Conservation (phyloP, 92 coral and sea anemone genomes). For the Nematostella vectensis region DNA sequence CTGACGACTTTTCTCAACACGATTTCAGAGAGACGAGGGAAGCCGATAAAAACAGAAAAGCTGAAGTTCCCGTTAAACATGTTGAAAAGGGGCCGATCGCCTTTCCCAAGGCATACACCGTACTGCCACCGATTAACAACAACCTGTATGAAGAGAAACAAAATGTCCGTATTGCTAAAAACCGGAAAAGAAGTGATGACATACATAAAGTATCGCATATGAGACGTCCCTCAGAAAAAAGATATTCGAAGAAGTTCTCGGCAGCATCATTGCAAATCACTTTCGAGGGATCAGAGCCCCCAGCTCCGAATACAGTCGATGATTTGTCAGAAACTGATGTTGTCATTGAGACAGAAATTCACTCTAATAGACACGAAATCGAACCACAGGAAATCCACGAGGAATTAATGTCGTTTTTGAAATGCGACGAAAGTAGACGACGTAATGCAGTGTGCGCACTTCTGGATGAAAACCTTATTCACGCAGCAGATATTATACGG, state of each 20-base stretch:
- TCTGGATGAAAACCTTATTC: conserved; percentile 41
- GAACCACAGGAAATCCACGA: conserved; percentile 26
- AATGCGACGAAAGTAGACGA: conserved; percentile 25
- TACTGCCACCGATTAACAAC: neutral
- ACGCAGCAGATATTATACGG: conserved; percentile 61
- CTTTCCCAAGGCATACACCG: neutral
- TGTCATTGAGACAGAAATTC: neutral
- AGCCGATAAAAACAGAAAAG: neutral
- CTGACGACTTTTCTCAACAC: neutral
- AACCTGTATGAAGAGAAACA: neutral
- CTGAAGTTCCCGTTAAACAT: too few relatives aligned
- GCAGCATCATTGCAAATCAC: too few relatives aligned
- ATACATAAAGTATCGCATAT: too few relatives aligned
- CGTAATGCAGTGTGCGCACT: conserved; percentile 55
- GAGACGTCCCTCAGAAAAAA: too few relatives aligned
- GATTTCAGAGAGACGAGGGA: neutral
- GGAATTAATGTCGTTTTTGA: conserved; percentile 36
- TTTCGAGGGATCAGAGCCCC: too few relatives aligned
- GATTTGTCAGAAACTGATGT: neutral
- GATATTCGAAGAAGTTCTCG: too few relatives aligned
- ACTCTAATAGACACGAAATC: neutral
- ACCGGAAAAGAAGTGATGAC: too few relatives aligned
- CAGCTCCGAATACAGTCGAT: neutral
- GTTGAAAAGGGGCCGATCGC: neutral
- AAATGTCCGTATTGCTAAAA: too few relatives aligned